A percentile compares a stretch with the other conserved stretches of the same genome.
phyloP scores from a whole-genome alignment of 2,888 invertebrate species.

The Mythimna impura region DNA sequence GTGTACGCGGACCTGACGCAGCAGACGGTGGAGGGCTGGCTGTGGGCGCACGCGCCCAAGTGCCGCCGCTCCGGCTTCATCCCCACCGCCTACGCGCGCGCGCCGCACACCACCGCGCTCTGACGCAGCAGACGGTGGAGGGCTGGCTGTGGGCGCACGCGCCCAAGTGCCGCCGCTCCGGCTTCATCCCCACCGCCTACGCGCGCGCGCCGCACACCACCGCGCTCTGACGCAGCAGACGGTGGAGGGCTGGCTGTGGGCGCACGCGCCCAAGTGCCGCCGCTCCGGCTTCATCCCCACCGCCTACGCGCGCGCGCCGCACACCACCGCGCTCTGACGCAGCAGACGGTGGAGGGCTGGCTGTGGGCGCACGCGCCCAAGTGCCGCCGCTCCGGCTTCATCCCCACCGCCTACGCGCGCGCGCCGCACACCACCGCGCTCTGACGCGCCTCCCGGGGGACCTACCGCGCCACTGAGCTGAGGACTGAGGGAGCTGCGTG shows the following conservation, averaged over 20 bases:
- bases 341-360: slow-evolving; percentile 98
- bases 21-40: slow-evolving; percentile 98
- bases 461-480: neutral
- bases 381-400: slow-evolving; percentile 97
- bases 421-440: slow-evolving; percentile 98
- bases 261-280: slow-evolving; percentile 97
- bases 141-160: slow-evolving; percentile 99
- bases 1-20: slow-evolving; percentile 98
- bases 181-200: slow-evolving; percentile 98
- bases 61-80: slow-evolving; percentile 98
- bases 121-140: slow-evolving; percentile 97
- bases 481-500: neutral
- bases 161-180: slow-evolving; percentile 97
- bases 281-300: slow-evolving; percentile 99
- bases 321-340: too few species aligned
- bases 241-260: slow-evolving; percentile 98
- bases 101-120: too few species aligned
- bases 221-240: slow-evolving; percentile 98
- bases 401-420: slow-evolving; percentile 98
- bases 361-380: slow-evolving; percentile 98
- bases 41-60: slow-evolving; percentile 98
- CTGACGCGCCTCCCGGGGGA: slow-evolving; percentile 71
- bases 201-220: slow-evolving; percentile 98
- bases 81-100: slow-evolving; percentile 97
- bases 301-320: slow-evolving; percentile 97